These are phyloP conservation scores for Phaedon cochleariae DNA, from an alignment of 2,888 invertebrate genomes.

Conservation along the genomic window DNA sequence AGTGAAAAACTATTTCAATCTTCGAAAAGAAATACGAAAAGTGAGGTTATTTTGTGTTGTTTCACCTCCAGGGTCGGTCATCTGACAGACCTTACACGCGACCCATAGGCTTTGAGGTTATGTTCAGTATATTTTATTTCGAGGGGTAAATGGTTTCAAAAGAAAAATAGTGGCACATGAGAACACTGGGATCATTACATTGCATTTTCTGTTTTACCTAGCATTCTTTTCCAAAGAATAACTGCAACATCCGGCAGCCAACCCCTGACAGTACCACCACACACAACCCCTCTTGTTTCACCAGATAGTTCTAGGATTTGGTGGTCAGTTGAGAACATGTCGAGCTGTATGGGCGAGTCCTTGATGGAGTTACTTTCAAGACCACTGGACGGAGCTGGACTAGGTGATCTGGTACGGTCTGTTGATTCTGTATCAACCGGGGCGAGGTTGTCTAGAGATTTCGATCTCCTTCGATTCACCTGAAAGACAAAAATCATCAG, in stretches of 20 bases:
- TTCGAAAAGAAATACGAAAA: no score
- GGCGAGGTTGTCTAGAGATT: conserved; percentile 56
- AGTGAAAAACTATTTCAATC: no score
- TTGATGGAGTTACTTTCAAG: conserved; percentile 85
- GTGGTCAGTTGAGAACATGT: conserved; percentile 65
- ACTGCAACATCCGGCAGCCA: conserved; percentile 97
- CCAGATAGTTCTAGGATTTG: conserved; percentile 66
- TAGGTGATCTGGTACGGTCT: conserved; percentile 79
- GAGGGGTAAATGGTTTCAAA: no score
- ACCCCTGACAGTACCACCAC: conserved; percentile 85
- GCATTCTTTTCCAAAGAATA: conserved; percentile 93
- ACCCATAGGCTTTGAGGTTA: no score
- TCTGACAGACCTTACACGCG: no score
- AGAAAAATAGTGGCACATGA: neutral
- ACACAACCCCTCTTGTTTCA: conserved; percentile 73
- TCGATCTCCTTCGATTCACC: conserved; percentile 54
- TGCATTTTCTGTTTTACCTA: conserved; percentile 62
- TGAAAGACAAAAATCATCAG: no score
- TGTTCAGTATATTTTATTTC: no score
- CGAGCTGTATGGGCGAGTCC: conserved; percentile 86
- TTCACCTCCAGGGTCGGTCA: no score
- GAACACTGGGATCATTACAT: neutral
- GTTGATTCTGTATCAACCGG: conserved; percentile 64
- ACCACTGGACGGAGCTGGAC: conserved; percentile 88
- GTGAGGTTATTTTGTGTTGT: no score